Evolutionary conservation across 1,140 invertebrate species (phyloP), one percentile per base, ranked within the genome.

Genomic region (Eupristina koningsbergeri): DNA sequence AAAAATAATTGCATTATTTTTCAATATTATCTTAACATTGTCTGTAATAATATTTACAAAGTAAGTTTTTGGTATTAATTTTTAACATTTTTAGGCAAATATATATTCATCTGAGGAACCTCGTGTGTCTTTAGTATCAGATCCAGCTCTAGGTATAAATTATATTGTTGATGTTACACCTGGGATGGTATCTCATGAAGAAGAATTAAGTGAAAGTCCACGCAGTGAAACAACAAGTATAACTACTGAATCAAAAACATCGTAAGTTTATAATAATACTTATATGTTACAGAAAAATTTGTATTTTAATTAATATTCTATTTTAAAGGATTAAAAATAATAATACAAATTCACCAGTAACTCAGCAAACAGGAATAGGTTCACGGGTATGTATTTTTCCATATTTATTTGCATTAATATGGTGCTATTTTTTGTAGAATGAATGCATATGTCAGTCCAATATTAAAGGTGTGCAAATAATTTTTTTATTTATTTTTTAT

Each of bases 121-220:
- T 15, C 92, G 93, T 73, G 95, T 96, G 76, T 94, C 95, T 84
- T 94, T 95, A 87, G 95, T 95, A 81, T 93, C 95, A 87, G 95
- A 95, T 89, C 94, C 94, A 34, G 93, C 93, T 36, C 93, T 95
- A 86, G 95, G 95, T 87, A 95, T 96, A 86, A 95, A 96, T 89
- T 96, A 96, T 87, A 94, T 96, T 86, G 95, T 96, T 39, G 95
- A 95, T 29, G 94, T 95, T 76, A 85, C 71, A 3, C 5, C 61
- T 77, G 67, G 36, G 31, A 45, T 17, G 41, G 11, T n/a, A 17
- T 31, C 7, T 58, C n/a, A 36, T 26, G 78, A 85, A 29, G 78
- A 80, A 58, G 78, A 84, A 3, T 41, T 63, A 36, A 17, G 26
- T 61, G 7, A 34, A 31, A 76, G 53, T 36, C 9, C 9, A 15